Base-by-base conservation (phyloP, 2,797 vertebrate species). In the Esox masquinongy region DNA sequence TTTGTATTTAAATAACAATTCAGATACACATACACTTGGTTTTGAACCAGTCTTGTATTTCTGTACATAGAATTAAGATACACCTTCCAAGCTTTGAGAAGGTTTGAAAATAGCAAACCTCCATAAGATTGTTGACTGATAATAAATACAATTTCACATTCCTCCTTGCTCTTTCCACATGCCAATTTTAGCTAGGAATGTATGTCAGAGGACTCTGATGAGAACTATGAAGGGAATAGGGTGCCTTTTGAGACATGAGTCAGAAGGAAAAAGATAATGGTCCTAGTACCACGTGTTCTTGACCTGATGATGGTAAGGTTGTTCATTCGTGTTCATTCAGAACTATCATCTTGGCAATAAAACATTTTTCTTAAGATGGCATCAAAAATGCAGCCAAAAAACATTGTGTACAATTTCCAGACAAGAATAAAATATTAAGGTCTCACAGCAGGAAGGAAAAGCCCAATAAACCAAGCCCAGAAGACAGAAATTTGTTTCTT, bases 291-390 rank as follows among this genome's bases (percentile, higher is more conserved):
- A 61, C 0, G 56, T 61, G 12, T 61, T 61, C 11, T 61, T 61
- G 56, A 61, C 56, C 11, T n/a, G 56, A 22, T 61, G 53, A 56
- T 56, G 56, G 9, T 12, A 24, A 12, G 22, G 4, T 24, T 61
- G 56, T 61, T 61, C 22, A 24, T 61, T 61, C 11, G 6, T 66
- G 26, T 31, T 34, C 15, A 66, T 50, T 75, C n/a, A 84, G 80
- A 83, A 77, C 79, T 72, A 68, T 68, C 67, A 75, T 49, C 59
- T 67, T 50, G 74, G 64, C 19, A 85, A 86, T 84, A 67, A 47
- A 85, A 81, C 69, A 71, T 56, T 29, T 71, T 75, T 81, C 83
- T 82, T 84, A 88, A 91, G 80, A 84, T 88, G 83, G 77, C 78
- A 89, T 29, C 24, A 51, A 64, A 74, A 83, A 86, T 82, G 89